Base-by-base conservation (phyloP, 2,888 invertebrate genomes). In the Shargacucullia verbasci region DNA sequence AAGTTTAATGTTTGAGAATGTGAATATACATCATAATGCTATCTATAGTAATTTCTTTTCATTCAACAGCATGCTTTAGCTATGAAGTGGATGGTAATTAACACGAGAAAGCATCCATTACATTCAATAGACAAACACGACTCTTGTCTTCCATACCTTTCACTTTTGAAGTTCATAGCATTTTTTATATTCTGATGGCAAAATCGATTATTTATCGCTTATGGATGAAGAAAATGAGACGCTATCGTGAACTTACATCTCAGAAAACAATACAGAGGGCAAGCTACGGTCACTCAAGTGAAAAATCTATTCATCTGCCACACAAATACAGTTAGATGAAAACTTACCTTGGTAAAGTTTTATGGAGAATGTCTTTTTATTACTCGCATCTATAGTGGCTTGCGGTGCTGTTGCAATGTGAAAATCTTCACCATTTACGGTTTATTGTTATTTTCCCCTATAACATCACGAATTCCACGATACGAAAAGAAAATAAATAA, bases 251-350 rank as follows among this genome's bases (percentile, higher is more conserved):
- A 39, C 9, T 9, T 27, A 11, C 31, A 31, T 27, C 35, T 39
- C 50, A 50, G 27, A 49, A 52, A 43, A 58, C 59, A 65, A 63
- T 69, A 59, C 63, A 68, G 69, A 72, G 55, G 73, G 59, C 72
- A 80, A 73, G 75, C 74, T 68, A 73, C 73, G 75, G 55, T 66
- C 78, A 80, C 61, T 82, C 76, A 60, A 78, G 77, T 81, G 81
- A 69, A 70, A 72, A 78, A 73, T 67, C 12, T 57, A 64, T 55
- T 59, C 70, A 50, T 13, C 34, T 63, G 58, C 58, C 57, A 69
- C n/a, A n/a, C 62, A 68, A 69, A 70, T 67, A 77, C 69, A 79
- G 72, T 78, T 76, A 70, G 11, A 11, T 33, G 47, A 20, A 29
- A 8, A 46, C 67, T 64, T 43, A 77, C 77, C 58, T 57, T 58